Evolutionary conservation across 2,888 invertebrate genomes (phyloP).

Genomic region (Eurytoma californica): DNA sequence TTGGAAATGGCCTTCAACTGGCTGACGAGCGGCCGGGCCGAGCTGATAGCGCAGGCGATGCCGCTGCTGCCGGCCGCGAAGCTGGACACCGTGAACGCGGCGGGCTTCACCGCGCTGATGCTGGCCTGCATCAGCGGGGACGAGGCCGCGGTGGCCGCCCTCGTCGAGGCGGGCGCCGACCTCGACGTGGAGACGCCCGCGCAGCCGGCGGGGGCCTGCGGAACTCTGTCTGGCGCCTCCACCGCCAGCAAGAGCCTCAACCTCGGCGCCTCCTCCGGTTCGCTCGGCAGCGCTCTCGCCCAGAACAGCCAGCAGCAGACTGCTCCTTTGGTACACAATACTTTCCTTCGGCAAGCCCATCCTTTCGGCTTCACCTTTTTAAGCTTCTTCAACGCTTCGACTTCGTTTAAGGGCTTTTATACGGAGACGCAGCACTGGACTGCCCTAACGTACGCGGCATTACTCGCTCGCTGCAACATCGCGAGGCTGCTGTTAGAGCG

Average conservation of each 20-base stretch:
- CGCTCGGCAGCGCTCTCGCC: slow-evolving; percentile 40
- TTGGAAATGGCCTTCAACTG: slow-evolving; percentile 88
- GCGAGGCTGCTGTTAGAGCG: slow-evolving; percentile 83
- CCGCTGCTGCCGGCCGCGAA: slow-evolving; percentile 84
- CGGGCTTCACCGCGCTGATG: slow-evolving; percentile 90
- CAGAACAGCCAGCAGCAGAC: slow-evolving; percentile 42
- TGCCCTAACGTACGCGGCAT: slow-evolving; percentile 88
- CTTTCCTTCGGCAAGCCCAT: background rate
- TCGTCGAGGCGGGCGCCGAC: slow-evolving; percentile 89
- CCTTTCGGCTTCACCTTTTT: slow-evolving; percentile 8
- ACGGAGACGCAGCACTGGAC: slow-evolving; percentile 90
- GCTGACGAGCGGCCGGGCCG: slow-evolving; percentile 86
- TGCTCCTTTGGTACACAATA: slow-evolving; percentile 28
- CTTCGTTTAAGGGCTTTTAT: slow-evolving; percentile 62
- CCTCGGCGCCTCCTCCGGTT: slow-evolving; percentile 44
- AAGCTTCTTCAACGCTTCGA: slow-evolving; percentile 31
- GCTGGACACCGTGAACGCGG: slow-evolving; percentile 86
- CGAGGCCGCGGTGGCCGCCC: slow-evolving; percentile 82
- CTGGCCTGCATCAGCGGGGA: slow-evolving; percentile 88
- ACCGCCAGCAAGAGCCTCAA: slow-evolving; percentile 76
- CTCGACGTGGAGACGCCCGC: slow-evolving; percentile 88
- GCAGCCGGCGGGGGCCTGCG: slow-evolving; percentile 60
- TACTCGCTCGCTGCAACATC: slow-evolving; percentile 77
- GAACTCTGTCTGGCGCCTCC: slow-evolving; percentile 61
- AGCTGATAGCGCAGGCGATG: slow-evolving; percentile 86